Evolutionary conservation across 2,113 vertebrate genomes (phyloP), one percentile per base, ranked within the genome.

Genomic region (Ameiurus melas): DNA sequence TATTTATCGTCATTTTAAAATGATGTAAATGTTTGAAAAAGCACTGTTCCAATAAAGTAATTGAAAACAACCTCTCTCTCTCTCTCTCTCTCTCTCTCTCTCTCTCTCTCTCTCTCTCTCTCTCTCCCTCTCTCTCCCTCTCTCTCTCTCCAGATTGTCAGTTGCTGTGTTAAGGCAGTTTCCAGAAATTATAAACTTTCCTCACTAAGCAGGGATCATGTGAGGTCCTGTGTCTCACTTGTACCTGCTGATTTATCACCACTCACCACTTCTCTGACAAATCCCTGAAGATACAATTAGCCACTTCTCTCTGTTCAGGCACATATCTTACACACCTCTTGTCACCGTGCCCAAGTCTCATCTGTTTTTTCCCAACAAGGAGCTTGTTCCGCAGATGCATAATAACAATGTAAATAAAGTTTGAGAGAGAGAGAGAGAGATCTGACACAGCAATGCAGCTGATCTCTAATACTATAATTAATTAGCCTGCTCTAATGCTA

Each of bases 221-320:
- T 85, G 79, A 86, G 91, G 92, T 92, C 89, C 79, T 71, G 86
- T 87, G 30, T 51, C 85, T 87, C 89, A 87, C 91, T 92, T 92
- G 89, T 70, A 92, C 88, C 85, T 85, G 87, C 83, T 94, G 93
- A 95, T 94, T 93, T 93, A 95, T 94, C 91, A 92, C 92, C 90
- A 86, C 91, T 93, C 91, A 93, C 87, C 89, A 89, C 87, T 88
- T 93, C 93, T 88, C 86, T 92, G 93, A 95, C 92, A 95, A 95
- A 93, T 96, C 95, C 93, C 94, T 93, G 92, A 94, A 95, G 94
- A 95, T 91, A 93, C 94, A 95, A 95, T 96, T 96, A 95, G 90
- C 47, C 39, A 88, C 88, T 36, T 60, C 88, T 88, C 89, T 90
- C 89, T 84, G 83, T 92, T 93, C 83, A 90, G 86, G 43, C 71